phyloP scores from a whole-genome alignment of 2,113 vertebrate species.

The Xenopus tropicalis region UCB_Xtro_10.0 CM004450.2:144768501-144769000 shows the following conservation, averaged over 20 bases:
- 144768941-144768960: constrained; percentile 47
- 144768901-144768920: constrained; percentile 18
- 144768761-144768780: constrained; percentile 70
- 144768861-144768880: neutral
- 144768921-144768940: constrained; percentile 44
- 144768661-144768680: constrained; percentile 58
- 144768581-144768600: accelerated
- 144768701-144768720: constrained; percentile 54
- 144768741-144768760: constrained; percentile 64
- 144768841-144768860: neutral
- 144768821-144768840: neutral
- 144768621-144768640: neutral
- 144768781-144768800: constrained; percentile 74
- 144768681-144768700: constrained; percentile 68
- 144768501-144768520: constrained; percentile 53
- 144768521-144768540: constrained; percentile 21
- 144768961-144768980: constrained; percentile 49
- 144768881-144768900: accelerated
- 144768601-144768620: neutral
- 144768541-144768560: neutral
- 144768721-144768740: constrained; percentile 49
- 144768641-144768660: neutral
- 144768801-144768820: constrained; percentile 48
- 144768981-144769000: constrained; percentile 52
- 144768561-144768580: neutral